Conservation (phyloP, 2,888 invertebrate genomes). For the Rhyacophila evoluta region DNA sequence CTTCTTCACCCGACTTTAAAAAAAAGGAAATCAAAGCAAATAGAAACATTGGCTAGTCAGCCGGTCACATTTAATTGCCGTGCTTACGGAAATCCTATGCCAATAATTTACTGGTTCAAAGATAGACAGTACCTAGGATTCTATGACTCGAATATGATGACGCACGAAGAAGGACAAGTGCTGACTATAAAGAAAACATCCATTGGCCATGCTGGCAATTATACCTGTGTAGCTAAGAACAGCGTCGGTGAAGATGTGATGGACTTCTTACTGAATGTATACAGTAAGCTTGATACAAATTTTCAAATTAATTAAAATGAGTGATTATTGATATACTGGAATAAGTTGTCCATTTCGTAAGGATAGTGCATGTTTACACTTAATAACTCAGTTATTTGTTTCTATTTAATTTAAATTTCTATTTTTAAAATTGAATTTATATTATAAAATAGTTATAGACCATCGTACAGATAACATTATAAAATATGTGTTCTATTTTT, state of each 20-base stretch:
- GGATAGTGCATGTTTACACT: too few species aligned
- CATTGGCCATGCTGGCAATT: constrained; percentile 67
- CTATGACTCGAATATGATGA: constrained; percentile 65
- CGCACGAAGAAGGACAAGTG: constrained; percentile 63
- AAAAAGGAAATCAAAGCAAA: constrained; percentile 53
- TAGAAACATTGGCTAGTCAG: constrained; percentile 65
- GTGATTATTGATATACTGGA: too few species aligned
- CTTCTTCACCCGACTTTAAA: constrained; percentile 56
- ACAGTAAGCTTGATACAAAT: constrained; percentile 60
- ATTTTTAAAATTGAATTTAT: too few species aligned
- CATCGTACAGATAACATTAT: too few species aligned
- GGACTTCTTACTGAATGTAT: constrained; percentile 65
- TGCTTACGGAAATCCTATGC: constrained; percentile 72
- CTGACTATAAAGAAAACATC: constrained; percentile 60
- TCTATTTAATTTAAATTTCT: too few species aligned
- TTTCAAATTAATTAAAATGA: too few species aligned
- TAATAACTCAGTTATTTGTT: too few species aligned
- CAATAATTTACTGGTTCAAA: constrained; percentile 73
- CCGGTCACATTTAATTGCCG: constrained; percentile 69
- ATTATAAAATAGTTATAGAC: too few species aligned
- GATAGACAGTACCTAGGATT: constrained; percentile 65
- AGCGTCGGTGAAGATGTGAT: constrained; percentile 66
- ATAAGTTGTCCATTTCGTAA: too few species aligned
- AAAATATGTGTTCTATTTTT: too few species aligned
- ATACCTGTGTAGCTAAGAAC: constrained; percentile 73